A percentile compares a stretch with the other conserved stretches of the same genome.
phyloP scores from a whole-genome alignment of 2,888 invertebrate genomes.

The Dasypolia templi region DNA sequence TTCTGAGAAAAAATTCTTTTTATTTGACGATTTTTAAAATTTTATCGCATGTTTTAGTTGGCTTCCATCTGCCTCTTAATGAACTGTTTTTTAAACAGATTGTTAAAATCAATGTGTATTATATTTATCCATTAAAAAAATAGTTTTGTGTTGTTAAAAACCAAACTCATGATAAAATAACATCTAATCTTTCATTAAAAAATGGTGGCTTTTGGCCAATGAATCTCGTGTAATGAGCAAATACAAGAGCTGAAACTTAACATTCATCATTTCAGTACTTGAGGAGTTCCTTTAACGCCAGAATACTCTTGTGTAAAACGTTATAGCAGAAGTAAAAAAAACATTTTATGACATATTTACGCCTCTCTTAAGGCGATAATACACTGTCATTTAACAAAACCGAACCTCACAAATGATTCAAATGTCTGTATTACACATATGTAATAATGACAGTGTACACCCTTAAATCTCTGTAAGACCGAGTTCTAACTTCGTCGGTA shows the following conservation, averaged over 20 bases:
- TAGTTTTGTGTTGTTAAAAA: conserved; percentile 52
- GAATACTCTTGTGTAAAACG: conserved; percentile 32
- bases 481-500: background rate
- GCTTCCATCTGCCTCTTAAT: conserved; percentile 65
- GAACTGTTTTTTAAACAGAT: conserved; percentile 61
- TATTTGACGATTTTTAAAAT: conserved; percentile 75
- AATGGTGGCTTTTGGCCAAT: conserved; percentile 24
- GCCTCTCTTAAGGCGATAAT: background rate
- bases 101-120: conserved; percentile 60
- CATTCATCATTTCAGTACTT: conserved; percentile 28
- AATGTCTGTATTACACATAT: background rate
- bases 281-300: conserved; percentile 20
- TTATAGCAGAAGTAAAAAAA: background rate
- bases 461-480: background rate
- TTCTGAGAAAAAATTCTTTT: conserved; percentile 75
- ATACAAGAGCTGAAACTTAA: conserved; percentile 25
- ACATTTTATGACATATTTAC: background rate
- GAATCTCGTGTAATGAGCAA: conserved; percentile 40
- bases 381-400: background rate
- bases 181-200: conserved; percentile 1
- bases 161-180: conserved; percentile 30
- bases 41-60: conserved; percentile 74
- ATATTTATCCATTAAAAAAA: conserved; percentile 57
- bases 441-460: background rate
- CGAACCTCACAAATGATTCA: background rate